Conservation (phyloP, 2,797 vertebrate genomes). For the Acanthiza pusilla region DNA sequence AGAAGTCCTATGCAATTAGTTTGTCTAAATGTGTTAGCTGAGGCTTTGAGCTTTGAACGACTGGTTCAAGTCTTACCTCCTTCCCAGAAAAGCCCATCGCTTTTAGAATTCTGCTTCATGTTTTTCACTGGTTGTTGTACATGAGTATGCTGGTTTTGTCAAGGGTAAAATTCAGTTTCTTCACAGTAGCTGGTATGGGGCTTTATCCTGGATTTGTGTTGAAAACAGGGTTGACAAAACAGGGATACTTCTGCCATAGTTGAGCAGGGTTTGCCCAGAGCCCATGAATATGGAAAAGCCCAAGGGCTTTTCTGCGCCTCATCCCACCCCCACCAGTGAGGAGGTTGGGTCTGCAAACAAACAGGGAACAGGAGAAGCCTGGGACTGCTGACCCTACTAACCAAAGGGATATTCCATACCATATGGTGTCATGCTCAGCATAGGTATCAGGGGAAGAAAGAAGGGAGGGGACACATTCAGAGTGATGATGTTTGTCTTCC, state of each 20-base stretch:
- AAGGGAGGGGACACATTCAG: not conserved
- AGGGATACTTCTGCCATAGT: not conserved
- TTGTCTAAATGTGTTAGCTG: not conserved
- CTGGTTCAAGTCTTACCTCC: not conserved
- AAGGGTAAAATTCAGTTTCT: not conserved
- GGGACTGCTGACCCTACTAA: not conserved
- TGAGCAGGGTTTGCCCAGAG: not conserved
- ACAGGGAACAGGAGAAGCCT: not conserved
- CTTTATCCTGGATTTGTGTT: not conserved
- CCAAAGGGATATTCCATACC: too few species aligned
- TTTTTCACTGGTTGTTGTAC: not conserved
- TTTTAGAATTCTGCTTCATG: not conserved
- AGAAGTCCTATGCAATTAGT: not conserved
- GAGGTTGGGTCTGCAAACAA: rapidly evolving
- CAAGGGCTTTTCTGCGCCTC: not conserved
- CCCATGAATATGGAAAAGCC: too few species aligned
- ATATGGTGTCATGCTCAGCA: rapidly evolving
- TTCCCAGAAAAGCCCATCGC: not conserved
- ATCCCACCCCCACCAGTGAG: rapidly evolving
- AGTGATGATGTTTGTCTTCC: not conserved
- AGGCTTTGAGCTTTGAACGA: not conserved
- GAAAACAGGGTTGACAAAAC: not conserved
- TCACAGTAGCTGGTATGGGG: not conserved
- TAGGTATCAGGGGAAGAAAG: not conserved
- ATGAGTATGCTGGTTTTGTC: not conserved